Percentiles rank a stretch among this genome's conserved stretches.
phyloP scores from a whole-genome alignment of 2,113 vertebrate genomes.

The Caranx ignobilis region DNA sequence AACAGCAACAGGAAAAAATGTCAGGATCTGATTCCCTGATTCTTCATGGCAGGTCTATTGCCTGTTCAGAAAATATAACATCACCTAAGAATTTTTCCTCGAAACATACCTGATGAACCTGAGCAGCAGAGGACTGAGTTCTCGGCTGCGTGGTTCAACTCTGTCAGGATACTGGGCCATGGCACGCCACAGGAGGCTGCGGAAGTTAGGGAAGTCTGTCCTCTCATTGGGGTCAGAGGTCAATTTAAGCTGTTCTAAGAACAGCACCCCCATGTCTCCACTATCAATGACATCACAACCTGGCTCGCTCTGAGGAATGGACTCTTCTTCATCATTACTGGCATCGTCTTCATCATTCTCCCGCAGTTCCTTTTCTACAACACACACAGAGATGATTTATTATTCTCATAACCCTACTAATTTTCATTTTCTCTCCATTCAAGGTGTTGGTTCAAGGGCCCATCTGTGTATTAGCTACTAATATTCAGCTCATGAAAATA shows the following conservation, averaged over 20 bases:
- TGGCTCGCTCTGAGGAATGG: conserved; percentile 41
- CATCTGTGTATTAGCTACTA: no score
- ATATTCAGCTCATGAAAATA: not conserved
- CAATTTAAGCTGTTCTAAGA: conserved; percentile 83
- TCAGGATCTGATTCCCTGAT: not conserved
- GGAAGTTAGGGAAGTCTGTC: conserved; percentile 93
- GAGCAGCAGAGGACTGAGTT: conserved; percentile 93
- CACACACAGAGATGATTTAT: not conserved
- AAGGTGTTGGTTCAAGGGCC: not conserved
- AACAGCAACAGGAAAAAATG: not conserved
- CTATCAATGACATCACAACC: conserved; percentile 81
- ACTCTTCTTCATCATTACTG: conserved; percentile 26
- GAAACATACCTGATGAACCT: conserved; percentile 86
- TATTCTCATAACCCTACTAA: no score
- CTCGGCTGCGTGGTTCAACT: conserved; percentile 92
- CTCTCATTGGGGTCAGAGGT: conserved; percentile 83
- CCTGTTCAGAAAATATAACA: no score
- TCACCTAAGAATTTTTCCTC: no score
- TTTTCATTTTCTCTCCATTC: not conserved
- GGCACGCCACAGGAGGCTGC: conserved; percentile 91
- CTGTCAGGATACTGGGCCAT: conserved; percentile 91
- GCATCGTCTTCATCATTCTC: conserved; percentile 54
- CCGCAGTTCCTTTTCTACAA: conserved; percentile 89
- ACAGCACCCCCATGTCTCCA: conserved; percentile 84
- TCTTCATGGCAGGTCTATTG: no score